These are phyloP conservation scores for Apamea monoglypha DNA, from an alignment of 2,888 invertebrate genomes.

Conservation along the genomic window DNA sequence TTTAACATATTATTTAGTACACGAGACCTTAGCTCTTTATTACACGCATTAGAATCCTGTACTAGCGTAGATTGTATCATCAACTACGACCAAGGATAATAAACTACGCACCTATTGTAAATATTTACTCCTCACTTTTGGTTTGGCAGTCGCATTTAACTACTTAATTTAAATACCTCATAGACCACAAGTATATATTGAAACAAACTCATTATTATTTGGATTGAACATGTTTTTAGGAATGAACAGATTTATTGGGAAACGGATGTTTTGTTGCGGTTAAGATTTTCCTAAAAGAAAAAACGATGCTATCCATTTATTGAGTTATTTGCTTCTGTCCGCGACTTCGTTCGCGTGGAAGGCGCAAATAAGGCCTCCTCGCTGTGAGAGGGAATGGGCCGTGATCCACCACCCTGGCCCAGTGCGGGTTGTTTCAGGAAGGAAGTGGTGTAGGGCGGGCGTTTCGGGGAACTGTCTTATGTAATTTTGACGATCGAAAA, in stretches of 20 bases:
- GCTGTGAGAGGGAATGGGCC: too few relatives aligned
- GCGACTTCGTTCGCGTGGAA: not conserved
- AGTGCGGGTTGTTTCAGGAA: too few relatives aligned
- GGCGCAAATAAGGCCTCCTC: not conserved
- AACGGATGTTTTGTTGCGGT: not conserved
- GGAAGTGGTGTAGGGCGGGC: too few relatives aligned
- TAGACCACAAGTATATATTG: slow-evolving; percentile 13
- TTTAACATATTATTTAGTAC: not conserved
- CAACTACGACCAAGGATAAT: slow-evolving; percentile 18
- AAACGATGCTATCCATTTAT: not conserved
- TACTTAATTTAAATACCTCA: not conserved
- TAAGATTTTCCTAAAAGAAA: not conserved
- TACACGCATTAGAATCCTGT: slow-evolving; percentile 4
- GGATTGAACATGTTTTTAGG: not conserved
- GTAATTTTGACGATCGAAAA: too few relatives aligned
- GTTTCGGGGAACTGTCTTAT: too few relatives aligned
- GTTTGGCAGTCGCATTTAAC: not conserved
- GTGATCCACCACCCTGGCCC: too few relatives aligned
- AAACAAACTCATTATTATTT: not conserved
- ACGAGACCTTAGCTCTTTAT: slow-evolving; percentile 8
- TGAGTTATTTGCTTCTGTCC: not conserved
- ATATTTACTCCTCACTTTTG: slow-evolving; percentile 28
- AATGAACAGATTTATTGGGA: not conserved
- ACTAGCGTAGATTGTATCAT: slow-evolving; percentile 23
- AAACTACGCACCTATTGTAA: slow-evolving; percentile 14